phyloP scores from a whole-genome alignment of 2,113 vertebrate species.

The Xiphorhynchus elegans region DNA sequence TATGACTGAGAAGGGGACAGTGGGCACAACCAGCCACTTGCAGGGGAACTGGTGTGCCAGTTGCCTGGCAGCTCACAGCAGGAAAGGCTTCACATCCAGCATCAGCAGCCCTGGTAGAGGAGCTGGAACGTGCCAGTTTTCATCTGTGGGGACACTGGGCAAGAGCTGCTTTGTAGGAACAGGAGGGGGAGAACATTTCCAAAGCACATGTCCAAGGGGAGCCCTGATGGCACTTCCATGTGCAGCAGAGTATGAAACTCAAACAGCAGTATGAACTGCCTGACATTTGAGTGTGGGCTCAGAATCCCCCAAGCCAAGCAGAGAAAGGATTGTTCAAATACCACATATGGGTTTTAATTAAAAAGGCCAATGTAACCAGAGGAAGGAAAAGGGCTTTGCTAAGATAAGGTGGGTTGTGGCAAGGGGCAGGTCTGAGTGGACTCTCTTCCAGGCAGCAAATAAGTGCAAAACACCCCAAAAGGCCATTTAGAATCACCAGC shows the following conservation, averaged over 20 bases:
- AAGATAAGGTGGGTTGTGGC: not conserved
- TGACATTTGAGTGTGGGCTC: constrained; percentile 9
- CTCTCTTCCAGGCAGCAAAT: not conserved
- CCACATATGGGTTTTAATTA: not conserved
- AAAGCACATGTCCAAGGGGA: not conserved
- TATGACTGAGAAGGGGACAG: not conserved
- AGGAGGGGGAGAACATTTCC: not conserved
- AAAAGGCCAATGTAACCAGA: not conserved
- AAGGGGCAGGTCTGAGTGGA: not conserved
- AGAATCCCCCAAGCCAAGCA: not conserved
- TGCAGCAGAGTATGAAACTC: not conserved
- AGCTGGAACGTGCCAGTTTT: not conserved
- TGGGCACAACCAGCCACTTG: constrained; percentile 13
- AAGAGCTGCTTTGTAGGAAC: not conserved
- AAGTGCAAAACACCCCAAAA: not conserved
- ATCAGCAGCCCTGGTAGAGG: not conserved
- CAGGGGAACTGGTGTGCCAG: constrained; percentile 50
- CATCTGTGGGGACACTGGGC: not conserved
- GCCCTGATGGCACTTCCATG: not conserved
- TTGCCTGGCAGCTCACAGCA: constrained; percentile 50
- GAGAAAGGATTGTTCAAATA: not conserved
- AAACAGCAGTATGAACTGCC: not conserved
- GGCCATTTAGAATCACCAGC: not conserved
- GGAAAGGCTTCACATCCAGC: not conserved
- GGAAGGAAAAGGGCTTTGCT: not conserved